Evolutionary conservation across 2,888 invertebrate species (phyloP).

Genomic region (Cosmia pyralina): DNA sequence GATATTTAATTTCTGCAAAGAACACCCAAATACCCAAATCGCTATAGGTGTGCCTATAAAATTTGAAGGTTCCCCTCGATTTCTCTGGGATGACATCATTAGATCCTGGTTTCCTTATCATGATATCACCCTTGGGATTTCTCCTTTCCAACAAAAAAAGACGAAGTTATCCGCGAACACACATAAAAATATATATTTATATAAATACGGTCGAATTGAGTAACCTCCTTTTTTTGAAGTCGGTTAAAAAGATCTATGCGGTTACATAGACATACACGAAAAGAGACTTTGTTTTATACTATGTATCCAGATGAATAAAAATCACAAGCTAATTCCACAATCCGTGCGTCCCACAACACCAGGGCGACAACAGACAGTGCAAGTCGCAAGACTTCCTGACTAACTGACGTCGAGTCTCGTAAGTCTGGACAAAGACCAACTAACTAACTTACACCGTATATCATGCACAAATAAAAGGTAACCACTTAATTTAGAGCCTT

Average conservation of each 20-base stretch:
- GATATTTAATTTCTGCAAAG: neutral
- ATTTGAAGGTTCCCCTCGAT: no score
- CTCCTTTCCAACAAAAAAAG: no score
- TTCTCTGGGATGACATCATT: no score
- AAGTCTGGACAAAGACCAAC: constrained; percentile 73
- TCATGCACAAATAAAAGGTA: constrained; percentile 67
- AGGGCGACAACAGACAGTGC: constrained; percentile 61
- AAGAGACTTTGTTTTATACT: neutral
- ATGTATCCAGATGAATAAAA: neutral
- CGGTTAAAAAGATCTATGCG: neutral
- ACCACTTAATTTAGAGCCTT: constrained; percentile 53
- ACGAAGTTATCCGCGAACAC: no score
- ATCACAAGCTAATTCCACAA: constrained; percentile 8
- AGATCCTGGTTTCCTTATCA: no score
- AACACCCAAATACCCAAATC: no score
- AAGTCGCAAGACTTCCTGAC: constrained; percentile 71
- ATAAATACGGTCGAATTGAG: no score
- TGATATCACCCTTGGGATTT: no score
- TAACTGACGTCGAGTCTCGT: constrained; percentile 68
- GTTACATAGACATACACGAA: neutral
- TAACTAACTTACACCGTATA: constrained; percentile 72
- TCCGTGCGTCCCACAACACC: constrained; percentile 27
- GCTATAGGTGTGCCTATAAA: no score
- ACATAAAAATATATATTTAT: no score
- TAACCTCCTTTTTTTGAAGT: no score